phyloP scores from a whole-genome alignment of 2,888 invertebrate species.

The Chorisops tibialis region DNA sequence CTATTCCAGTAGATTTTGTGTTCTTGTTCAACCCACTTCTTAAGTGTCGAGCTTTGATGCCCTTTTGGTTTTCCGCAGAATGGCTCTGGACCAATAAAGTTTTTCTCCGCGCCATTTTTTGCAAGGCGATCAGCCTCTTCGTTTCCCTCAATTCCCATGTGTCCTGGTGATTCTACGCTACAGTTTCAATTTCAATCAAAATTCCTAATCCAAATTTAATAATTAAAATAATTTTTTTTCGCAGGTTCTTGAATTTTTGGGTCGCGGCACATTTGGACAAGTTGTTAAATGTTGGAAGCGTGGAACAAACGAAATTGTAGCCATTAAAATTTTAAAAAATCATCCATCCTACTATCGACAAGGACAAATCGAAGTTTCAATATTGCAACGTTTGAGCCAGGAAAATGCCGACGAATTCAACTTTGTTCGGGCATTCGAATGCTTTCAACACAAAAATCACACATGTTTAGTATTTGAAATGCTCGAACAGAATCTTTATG shows the following conservation, averaged over 20 bases:
- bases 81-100: too few relatives aligned
- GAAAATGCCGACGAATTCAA: constrained; percentile 99
- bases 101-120: too few relatives aligned
- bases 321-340: constrained; percentile 99
- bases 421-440: constrained; percentile 99
- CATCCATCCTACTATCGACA: constrained; percentile 99
- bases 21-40: too few relatives aligned
- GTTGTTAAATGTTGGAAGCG: constrained; percentile 99
- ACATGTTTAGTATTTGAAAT: constrained; percentile 99
- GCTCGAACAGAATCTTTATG: constrained; percentile 99
- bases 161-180: too few relatives aligned
- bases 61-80: too few relatives aligned
- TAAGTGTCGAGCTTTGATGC: too few relatives aligned
- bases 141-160: too few relatives aligned
- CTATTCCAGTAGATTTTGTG: too few relatives aligned
- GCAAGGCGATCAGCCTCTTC: too few relatives aligned
- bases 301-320: constrained; percentile 99
- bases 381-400: constrained; percentile 87
- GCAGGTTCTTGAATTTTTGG: constrained; percentile 97
- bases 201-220: too few relatives aligned
- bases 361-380: constrained; percentile 99
- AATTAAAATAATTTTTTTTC: constrained; percentile 34
- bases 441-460: constrained; percentile 99
- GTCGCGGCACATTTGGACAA: constrained; percentile 97
- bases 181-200: too few relatives aligned